Percentiles rank a stretch among this genome's conserved stretches.
Evolutionary conservation across 2,113 vertebrate genomes (phyloP).

Genomic region (Forbesichthys papilliferus): DNA sequence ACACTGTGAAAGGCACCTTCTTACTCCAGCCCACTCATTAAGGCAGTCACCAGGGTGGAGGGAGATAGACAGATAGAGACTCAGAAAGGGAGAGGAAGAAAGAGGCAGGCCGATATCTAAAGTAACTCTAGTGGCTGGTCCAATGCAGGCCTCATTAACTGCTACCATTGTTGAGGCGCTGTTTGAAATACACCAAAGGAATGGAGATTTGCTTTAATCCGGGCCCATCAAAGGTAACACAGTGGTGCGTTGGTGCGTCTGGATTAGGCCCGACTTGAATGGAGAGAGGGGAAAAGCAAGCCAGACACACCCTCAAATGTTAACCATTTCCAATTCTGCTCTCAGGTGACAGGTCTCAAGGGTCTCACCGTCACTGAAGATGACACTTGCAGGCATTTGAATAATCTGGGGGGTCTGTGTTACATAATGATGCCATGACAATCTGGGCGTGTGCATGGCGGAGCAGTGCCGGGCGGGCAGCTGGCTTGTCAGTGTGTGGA

Average conservation of each 20-base stretch:
- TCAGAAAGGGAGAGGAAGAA: constrained; percentile 49
- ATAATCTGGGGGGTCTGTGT: constrained; percentile 78
- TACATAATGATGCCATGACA: constrained; percentile 81
- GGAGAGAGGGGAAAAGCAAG: constrained; percentile 18
- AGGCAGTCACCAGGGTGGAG: constrained; percentile 83
- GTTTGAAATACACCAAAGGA: constrained; percentile 92
- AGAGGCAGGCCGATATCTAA: constrained; percentile 63
- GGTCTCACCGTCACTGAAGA: constrained; percentile 59
- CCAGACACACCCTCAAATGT: constrained; percentile 57
- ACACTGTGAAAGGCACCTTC: constrained; percentile 89
- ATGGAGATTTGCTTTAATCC: constrained; percentile 91
- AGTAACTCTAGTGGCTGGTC: constrained; percentile 80
- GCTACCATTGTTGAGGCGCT: constrained; percentile 85
- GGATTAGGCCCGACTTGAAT: constrained; percentile 69
- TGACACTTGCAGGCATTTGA: constrained; percentile 78
- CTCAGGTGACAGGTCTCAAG: constrained; percentile 71
- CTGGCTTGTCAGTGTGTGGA: constrained; percentile 56
- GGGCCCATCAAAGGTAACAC: constrained; percentile 86
- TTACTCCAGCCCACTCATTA: constrained; percentile 89
- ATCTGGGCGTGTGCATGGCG: constrained; percentile 73
- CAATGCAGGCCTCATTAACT: constrained; percentile 87
- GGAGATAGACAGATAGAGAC: constrained; percentile 37
- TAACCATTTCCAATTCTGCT: constrained; percentile 70
- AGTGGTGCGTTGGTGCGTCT: constrained; percentile 68
- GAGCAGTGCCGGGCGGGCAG: constrained; percentile 62